These are phyloP conservation scores for Pristionchus arcanus DNA, from an alignment of 2,888 invertebrate species.

Conservation along the genomic window DNA sequence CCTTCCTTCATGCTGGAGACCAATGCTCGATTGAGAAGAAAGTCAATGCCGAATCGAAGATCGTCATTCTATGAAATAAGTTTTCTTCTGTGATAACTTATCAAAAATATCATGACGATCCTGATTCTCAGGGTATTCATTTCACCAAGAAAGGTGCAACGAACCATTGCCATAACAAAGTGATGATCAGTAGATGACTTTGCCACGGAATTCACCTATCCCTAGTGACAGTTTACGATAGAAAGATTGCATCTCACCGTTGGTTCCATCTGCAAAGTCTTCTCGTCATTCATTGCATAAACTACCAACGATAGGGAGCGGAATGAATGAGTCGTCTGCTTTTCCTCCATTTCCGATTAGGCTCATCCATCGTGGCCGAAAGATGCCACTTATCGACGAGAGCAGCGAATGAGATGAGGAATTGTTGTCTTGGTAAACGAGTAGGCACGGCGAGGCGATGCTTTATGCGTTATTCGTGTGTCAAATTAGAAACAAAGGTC, in stretches of 20 bases:
- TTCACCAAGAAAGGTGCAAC: background rate
- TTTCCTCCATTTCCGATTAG: constrained; percentile 17
- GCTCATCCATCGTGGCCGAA: constrained; percentile 8
- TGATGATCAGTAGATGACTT: background rate
- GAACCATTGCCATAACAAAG: background rate
- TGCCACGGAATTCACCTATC: background rate
- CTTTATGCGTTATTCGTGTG: background rate
- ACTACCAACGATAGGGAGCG: background rate
- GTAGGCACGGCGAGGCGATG: background rate
- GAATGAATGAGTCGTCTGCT: background rate
- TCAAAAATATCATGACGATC: background rate
- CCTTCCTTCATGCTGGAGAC: background rate
- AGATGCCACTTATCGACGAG: constrained; percentile 27
- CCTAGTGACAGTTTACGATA: background rate
- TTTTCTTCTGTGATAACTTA: background rate
- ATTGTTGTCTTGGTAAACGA: constrained; percentile 35
- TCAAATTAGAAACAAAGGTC: background rate
- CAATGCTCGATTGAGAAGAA: background rate
- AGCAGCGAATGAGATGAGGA: constrained; percentile 37
- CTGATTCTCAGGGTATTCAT: background rate
- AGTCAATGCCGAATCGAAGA: constrained; percentile 27
- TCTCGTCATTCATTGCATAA: background rate
- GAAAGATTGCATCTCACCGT: background rate
- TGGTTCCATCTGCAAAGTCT: background rate
- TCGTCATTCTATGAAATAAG: background rate